phyloP scores from a whole-genome alignment of 2,113 vertebrate species.

The Hydrolagus affinis region DNA sequence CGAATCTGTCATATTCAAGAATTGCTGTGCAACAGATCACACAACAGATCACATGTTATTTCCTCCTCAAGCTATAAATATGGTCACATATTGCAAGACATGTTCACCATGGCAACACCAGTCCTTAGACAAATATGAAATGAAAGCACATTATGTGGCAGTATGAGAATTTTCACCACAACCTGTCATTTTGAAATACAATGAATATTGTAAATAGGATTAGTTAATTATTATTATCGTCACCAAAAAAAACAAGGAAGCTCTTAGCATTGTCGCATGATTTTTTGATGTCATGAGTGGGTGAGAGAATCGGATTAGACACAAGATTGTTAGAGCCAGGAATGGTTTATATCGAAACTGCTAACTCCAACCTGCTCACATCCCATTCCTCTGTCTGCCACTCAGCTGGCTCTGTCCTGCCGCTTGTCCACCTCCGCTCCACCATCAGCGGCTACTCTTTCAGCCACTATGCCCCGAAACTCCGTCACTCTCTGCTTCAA shows the following conservation, averaged over 20 bases:
- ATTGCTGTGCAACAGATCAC: neutral
- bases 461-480: too few relatives aligned
- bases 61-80: neutral
- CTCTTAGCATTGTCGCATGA: slow-evolving; percentile 4
- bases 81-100: neutral
- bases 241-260: slow-evolving; percentile 23
- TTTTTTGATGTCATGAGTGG: slow-evolving; percentile 31
- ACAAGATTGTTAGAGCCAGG: neutral
- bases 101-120: too few relatives aligned
- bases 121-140: neutral
- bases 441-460: too few relatives aligned
- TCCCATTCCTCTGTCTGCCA: too few relatives aligned
- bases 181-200: slow-evolving; percentile 12
- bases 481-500: too few relatives aligned
- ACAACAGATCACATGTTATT: neutral
- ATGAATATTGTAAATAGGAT: slow-evolving; percentile 19
- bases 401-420: too few relatives aligned
- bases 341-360: slow-evolving; percentile 16
- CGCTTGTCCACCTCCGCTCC: too few relatives aligned
- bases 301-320: slow-evolving; percentile 28
- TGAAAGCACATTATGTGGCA: neutral
- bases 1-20: too few relatives aligned
- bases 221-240: slow-evolving; percentile 30
- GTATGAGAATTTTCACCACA: neutral
- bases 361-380: too few relatives aligned